Base-by-base conservation (phyloP, 2,113 vertebrate species). In the Telmatochromis brachygnathus region DNA sequence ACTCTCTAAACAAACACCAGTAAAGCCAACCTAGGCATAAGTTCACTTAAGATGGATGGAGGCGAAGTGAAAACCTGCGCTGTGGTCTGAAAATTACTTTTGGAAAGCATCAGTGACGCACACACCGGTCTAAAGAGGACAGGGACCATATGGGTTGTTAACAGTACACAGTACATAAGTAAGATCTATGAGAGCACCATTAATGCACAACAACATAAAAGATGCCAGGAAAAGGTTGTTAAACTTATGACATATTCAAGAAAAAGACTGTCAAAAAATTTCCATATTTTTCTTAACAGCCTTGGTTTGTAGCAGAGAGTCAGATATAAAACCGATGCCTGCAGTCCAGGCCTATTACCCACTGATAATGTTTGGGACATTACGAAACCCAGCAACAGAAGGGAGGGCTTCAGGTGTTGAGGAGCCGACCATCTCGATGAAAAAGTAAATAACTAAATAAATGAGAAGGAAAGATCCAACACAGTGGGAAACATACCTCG, bases 381-480 rank as follows among this genome's bases (percentile, higher is more conserved):
- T 39, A 13, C 4, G 1, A 68, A 68, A 70, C 19, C 19, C 35
- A 70, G n/a, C 7, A 70, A 70, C 11, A 70, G 35, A 70, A 23
- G 7, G n/a, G 35, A 45, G 13, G n/a, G n/a, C 12, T 39, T 73
- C 9, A 30, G 10, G 39, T 49, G 15, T 19, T 75, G 42, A 47
- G 23, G 13, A 47, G 14, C 68, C 0, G 39, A 47, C 42, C 13
- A 28, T 0, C 13, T 47, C 2, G 3, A 45, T 15, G 8, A 2
- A 14, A 7, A 54, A 21, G 3, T 21, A 54, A 55, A 55, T n/a
- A 53, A 54, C 13, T 28, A 39, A 39, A 26, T 6, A 42, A 15
- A 42, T 0, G 13, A 73, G 12, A 75, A 75, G 14, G 3, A 75
- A 28, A 28, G 14, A 75, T 49, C 70, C 42, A 47, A 47, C 9